Conservation (phyloP, 2,797 vertebrate species). For the Phaenicophaeus curvirostris region DNA sequence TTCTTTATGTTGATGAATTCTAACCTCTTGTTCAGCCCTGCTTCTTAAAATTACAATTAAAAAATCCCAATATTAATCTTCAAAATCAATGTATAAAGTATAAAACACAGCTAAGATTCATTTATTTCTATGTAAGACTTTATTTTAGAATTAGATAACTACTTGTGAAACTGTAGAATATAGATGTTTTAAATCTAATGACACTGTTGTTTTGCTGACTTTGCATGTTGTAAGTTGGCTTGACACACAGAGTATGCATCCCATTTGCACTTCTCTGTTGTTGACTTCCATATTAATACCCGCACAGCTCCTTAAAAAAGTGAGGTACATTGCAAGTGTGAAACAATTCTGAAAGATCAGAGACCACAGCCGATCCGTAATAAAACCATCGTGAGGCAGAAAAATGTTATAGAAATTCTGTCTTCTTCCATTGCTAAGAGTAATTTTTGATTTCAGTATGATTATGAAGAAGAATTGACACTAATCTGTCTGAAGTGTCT, state of each 20-base stretch:
- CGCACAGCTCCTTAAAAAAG: not conserved
- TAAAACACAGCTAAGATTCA: not conserved
- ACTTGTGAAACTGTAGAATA: not conserved
- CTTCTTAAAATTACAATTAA: not conserved
- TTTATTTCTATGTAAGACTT: not conserved
- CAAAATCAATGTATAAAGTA: not conserved
- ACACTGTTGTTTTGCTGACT: not conserved
- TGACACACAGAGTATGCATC: not conserved
- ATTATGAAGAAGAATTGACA: not conserved
- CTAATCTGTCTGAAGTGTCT: not conserved
- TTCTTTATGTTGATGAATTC: not conserved
- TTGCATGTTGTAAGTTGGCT: not conserved
- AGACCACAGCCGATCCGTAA: not conserved
- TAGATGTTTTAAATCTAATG: not conserved
- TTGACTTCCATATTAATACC: not conserved
- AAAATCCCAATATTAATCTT: not conserved
- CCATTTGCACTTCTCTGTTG: not conserved
- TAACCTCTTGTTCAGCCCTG: not conserved
- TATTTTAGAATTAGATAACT: not conserved
- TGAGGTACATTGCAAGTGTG: not conserved
- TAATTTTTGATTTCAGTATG: not conserved
- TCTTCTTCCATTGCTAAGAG: not conserved
- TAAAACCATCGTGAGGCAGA: not conserved
- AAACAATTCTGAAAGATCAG: conserved; percentile 13
- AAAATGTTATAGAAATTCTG: not conserved